Percentiles rank a stretch among this genome's conserved stretches.
Evolutionary conservation across 2,113 vertebrate species (phyloP).

Genomic region (Atlantisia rogersi): DNA sequence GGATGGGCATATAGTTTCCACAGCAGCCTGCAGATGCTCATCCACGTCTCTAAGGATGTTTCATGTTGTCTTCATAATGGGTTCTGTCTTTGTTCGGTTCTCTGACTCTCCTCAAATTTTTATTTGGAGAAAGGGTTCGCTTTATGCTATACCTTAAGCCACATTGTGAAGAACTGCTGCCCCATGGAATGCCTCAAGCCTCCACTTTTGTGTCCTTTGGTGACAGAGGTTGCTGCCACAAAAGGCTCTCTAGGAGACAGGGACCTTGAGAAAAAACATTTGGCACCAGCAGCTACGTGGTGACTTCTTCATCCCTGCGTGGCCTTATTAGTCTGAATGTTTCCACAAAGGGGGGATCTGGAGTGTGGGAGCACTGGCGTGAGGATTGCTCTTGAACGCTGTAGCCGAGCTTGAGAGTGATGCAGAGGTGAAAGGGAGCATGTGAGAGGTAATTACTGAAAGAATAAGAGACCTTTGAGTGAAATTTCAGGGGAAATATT

Average conservation of each 20-base stretch:
- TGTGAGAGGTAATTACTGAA: accelerated
- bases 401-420: background rate
- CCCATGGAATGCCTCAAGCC: slow-evolving; percentile 6
- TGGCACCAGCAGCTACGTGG: background rate
- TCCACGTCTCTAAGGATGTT: slow-evolving; percentile 10
- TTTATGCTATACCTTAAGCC: background rate
- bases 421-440: background rate
- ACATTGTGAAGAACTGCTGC: slow-evolving; percentile 24
- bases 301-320: background rate
- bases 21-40: background rate
- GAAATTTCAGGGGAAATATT: background rate
- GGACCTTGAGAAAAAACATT: slow-evolving; percentile 48
- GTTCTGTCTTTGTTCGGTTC: slow-evolving; percentile 1
- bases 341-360: background rate
- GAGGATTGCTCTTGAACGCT: background rate
- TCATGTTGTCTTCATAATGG: background rate
- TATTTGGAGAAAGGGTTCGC: slow-evolving; percentile 16
- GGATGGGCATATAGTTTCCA: slow-evolving; percentile 14
- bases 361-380: background rate
- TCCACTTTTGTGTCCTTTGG: slow-evolving; percentile 23
- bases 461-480: background rate
- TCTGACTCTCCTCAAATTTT: background rate
- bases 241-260: slow-evolving; percentile 26
- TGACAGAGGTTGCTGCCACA: slow-evolving; percentile 38
- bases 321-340: background rate